Percentiles rank a stretch among this genome's conserved stretches.
Evolutionary conservation across 2,113 vertebrate species (phyloP).

Genomic region (Pterocles gutturalis): DNA sequence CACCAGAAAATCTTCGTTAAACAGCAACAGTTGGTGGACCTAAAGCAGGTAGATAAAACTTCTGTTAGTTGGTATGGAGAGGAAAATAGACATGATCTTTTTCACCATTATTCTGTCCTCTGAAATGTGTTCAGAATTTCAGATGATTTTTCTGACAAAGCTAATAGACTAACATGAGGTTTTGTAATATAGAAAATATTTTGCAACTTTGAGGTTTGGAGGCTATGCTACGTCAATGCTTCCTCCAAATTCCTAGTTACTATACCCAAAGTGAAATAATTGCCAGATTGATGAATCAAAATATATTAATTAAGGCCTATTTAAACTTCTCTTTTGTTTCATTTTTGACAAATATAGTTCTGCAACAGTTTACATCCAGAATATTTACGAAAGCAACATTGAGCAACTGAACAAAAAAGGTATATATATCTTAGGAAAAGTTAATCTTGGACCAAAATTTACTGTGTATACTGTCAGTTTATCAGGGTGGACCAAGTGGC

Average conservation of each 20-base stretch:
- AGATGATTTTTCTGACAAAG: constrained; percentile 20
- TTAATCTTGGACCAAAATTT: constrained; percentile 41
- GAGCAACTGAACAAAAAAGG: not conserved
- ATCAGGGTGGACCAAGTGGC: constrained; percentile 44
- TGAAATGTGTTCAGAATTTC: not conserved
- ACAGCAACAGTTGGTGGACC: constrained; percentile 12
- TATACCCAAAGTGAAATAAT: not conserved
- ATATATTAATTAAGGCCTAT: not conserved
- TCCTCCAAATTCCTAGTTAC: not conserved
- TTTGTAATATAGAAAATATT: not conserved
- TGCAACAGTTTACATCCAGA: not conserved
- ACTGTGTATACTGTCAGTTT: constrained; percentile 56
- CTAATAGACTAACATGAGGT: not conserved
- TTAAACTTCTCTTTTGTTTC: not conserved
- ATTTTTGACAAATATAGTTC: not conserved
- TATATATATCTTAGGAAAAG: not conserved
- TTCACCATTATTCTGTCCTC: not conserved
- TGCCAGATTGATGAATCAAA: not conserved
- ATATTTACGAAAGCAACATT: constrained; percentile 38
- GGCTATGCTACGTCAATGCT: not conserved
- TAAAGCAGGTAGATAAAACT: constrained; percentile 26
- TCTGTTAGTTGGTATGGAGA: constrained; percentile 24
- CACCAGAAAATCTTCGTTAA: not conserved
- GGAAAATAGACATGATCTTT: not conserved
- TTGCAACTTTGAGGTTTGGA: not conserved